These are phyloP conservation scores for Motacilla alba DNA, from an alignment of 2,113 vertebrate genomes.

Conservation along the genomic window DNA sequence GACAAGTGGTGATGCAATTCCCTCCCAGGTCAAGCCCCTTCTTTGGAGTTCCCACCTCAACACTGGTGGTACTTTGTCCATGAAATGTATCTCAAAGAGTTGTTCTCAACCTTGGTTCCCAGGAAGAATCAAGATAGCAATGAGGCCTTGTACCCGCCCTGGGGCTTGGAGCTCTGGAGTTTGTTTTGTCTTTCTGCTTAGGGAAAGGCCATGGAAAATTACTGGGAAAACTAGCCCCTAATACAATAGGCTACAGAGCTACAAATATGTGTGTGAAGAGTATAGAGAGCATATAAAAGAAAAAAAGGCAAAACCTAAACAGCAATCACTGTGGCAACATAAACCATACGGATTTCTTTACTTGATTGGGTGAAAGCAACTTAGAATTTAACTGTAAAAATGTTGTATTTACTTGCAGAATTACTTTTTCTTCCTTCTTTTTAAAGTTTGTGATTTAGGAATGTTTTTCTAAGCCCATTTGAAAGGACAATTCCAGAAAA, in stretches of 20 bases:
- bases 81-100: neutral
- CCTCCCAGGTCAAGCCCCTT: neutral
- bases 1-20: neutral
- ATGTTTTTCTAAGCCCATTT: neutral
- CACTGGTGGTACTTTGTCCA: too few relatives aligned
- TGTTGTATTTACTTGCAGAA: neutral
- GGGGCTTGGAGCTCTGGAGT: neutral
- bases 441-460: neutral
- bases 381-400: neutral
- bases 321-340: neutral
- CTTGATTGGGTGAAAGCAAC: neutral
- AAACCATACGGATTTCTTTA: neutral
- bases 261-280: neutral
- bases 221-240: neutral
- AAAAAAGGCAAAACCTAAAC: neutral
- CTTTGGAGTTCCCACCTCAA: neutral
- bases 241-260: neutral
- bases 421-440: neutral
- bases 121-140: neutral
- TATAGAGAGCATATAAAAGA: neutral
- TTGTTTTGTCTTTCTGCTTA: neutral
- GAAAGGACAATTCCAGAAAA: neutral
- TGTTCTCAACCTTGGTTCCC: neutral
- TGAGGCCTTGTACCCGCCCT: accelerated
- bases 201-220: neutral